Base-by-base conservation (phyloP, 2,888 invertebrate genomes). In the Leucania comma region DNA sequence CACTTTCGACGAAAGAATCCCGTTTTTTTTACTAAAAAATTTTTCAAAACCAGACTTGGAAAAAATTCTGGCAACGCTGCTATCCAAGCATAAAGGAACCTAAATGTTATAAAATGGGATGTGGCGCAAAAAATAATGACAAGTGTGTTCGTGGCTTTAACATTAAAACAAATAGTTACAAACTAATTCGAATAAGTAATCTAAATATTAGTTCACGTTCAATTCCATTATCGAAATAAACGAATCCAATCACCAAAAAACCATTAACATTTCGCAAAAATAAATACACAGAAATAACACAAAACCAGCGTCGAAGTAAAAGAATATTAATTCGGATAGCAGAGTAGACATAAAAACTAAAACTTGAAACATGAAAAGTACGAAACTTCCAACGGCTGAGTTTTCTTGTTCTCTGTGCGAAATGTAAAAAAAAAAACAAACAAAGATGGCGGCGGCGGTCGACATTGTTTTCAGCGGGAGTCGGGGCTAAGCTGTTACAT, bases 401-500 rank as follows among this genome's bases (percentile, higher is more conserved):
- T 88, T 87, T 89, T 88, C 90, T 89, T 89, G 87, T 88, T 82
- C 76, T 61, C 67, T 53, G 53, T 3, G 83, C 72, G 80, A 81
- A 9, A 77, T 80, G 46, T 12, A 46, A 86, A 86, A 87, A 87
- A 90, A 89, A 89, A 85, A 63, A 76, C 20, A 75, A 75, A 46
- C 12, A 68, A 73, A 65, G 72, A 79, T 90, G 88, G 92, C 89
- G 88, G 90, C 89, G 90, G 87, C 87, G 88, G 75, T 87, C 72
- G 88, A 89, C 91, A 91, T 90, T 93, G 93, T 93, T 91, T 90
- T 87, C 89, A 88, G 86, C 89, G 88, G 86, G 87, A 86, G 87
- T 85, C 26, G 74, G 83, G 88, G 92, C 90, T 93, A 93, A 94
- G 93, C 93, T 91, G 89, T 88, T 78, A 92, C 94, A 94, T 94